Conservation (phyloP, 2,113 vertebrate genomes). For the Muntiacus muntjak region DNA sequence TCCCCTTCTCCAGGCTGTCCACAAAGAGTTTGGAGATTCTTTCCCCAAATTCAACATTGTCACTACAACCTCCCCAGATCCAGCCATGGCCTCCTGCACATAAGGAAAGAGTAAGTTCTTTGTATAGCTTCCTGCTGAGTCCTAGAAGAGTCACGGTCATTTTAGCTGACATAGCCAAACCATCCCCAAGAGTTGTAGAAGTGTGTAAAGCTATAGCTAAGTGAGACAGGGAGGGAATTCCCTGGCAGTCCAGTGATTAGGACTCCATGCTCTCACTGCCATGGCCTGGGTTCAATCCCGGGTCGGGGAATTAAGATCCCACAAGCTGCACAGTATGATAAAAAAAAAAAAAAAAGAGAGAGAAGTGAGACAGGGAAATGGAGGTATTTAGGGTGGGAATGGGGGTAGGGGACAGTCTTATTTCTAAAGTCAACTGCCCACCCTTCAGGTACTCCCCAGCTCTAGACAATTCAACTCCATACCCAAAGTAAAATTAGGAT, state of each 20-base stretch:
- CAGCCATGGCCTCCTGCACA: conserved; percentile 91
- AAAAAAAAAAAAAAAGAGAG: not conserved
- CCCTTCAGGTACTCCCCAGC: not conserved
- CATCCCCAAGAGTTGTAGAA: not conserved
- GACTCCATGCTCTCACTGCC: not conserved
- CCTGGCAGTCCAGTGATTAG: not conserved
- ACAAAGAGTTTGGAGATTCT: conserved; percentile 95
- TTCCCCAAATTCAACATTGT: conserved; percentile 95
- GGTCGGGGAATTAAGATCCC: not conserved
- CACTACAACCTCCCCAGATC: conserved; percentile 99
- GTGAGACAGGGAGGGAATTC: not conserved
- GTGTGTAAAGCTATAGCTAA: not conserved
- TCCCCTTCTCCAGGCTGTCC: conserved; percentile 93
- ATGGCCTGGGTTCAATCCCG: not conserved
- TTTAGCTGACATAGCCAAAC: not conserved
- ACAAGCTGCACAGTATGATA: not conserved
- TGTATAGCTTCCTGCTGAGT: not conserved
- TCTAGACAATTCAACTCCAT: not conserved
- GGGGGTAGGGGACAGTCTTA: not conserved
- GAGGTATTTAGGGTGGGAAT: not conserved
- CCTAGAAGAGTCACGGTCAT: not conserved
- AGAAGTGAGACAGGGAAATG: not conserved
- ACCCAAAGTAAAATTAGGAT: not conserved
- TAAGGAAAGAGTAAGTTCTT: conserved; percentile 33
- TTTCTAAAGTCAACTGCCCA: not conserved